Percentiles rank a stretch among this genome's conserved stretches.
phyloP scores from a whole-genome alignment of 1,140 invertebrate species.

The Ganaspis sp. region DNA sequence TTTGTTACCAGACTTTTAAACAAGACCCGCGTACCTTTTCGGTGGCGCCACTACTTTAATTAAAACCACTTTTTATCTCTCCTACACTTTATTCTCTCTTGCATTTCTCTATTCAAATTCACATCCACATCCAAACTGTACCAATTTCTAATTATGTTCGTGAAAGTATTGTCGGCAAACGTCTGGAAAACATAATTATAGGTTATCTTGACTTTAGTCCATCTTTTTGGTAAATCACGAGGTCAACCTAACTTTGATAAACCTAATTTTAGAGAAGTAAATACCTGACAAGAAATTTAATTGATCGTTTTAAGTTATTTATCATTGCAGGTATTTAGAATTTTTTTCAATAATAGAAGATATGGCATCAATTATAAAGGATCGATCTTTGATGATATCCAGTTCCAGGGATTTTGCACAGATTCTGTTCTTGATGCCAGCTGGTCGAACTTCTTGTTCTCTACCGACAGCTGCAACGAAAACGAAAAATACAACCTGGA shows the following conservation, averaged over 20 bases:
- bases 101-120: not conserved
- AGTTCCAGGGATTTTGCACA: constrained; percentile 12
- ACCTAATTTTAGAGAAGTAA: no score
- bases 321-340: not conserved
- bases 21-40: constrained; percentile 11
- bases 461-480: constrained; percentile 4
- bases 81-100: not conserved
- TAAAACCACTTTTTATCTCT: constrained; percentile 18
- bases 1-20: constrained; percentile 18
- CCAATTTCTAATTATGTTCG: no score
- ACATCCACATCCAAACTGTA: no score
- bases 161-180: no score
- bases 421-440: not conserved
- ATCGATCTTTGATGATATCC: constrained; percentile 13
- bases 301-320: not conserved
- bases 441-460: constrained; percentile 13
- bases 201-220: no score
- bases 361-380: not conserved
- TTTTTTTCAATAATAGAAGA: not conserved
- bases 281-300: no score
- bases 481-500: not conserved
- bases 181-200: no score
- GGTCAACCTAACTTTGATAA: no score
- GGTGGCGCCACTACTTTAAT: constrained; percentile 19
- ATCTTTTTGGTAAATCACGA: no score